Conservation (phyloP, 2,888 invertebrate species). For the Apotomis capreana region DNA sequence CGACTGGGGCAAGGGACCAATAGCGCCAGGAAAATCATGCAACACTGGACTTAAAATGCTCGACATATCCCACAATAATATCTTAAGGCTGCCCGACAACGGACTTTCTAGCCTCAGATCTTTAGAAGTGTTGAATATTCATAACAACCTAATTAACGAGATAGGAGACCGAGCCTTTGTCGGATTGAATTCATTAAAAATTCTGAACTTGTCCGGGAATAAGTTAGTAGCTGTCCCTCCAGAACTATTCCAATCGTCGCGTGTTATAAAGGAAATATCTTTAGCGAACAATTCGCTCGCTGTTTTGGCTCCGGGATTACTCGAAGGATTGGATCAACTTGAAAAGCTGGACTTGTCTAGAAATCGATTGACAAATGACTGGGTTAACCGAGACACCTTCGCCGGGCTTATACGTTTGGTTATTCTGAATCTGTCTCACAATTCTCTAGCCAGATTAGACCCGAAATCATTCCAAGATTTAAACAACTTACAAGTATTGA, state of each 20-base stretch:
- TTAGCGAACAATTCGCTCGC: constrained; percentile 91
- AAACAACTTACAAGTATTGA: constrained; percentile 88
- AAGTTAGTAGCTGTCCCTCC: constrained; percentile 90
- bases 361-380: constrained; percentile 89
- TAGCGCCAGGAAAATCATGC: constrained; percentile 87
- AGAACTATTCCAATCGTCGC: constrained; percentile 88
- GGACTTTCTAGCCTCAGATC: constrained; percentile 88
- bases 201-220: constrained; percentile 91
- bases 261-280: constrained; percentile 87
- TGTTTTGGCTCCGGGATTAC: constrained; percentile 88
- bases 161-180: constrained; percentile 89
- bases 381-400: constrained; percentile 91
- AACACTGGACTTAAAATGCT: constrained; percentile 87
- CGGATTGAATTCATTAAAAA: constrained; percentile 86
- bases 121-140: constrained; percentile 87
- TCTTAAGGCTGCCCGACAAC: constrained; percentile 87
- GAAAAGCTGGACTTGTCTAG: constrained; percentile 88
- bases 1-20: constrained; percentile 87
- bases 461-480: constrained; percentile 89
- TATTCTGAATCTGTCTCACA: constrained; percentile 89
- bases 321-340: constrained; percentile 89
- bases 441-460: constrained; percentile 87
- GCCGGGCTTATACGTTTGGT: constrained; percentile 88
- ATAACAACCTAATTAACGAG: constrained; percentile 89
- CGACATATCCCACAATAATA: constrained; percentile 89